Percentiles rank a stretch among this genome's conserved stretches.
Conservation (phyloP, 2,797 vertebrate species). For the Ptychadena robeensis region DNA sequence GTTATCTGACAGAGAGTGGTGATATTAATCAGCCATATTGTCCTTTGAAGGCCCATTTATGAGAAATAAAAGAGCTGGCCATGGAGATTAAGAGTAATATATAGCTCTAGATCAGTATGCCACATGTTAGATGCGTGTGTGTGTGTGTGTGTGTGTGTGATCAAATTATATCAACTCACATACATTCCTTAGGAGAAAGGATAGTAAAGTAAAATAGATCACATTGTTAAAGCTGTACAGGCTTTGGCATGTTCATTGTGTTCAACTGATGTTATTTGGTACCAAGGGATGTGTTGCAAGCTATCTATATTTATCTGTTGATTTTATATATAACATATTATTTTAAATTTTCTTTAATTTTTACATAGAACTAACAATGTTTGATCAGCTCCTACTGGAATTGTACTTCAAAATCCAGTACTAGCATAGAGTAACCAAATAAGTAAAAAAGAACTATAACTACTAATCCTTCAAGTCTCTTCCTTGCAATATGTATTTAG, state of each 20-base stretch:
- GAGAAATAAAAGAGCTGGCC: slow-evolving; percentile 5
- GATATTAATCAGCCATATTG: slow-evolving; percentile 51
- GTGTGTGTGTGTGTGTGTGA: too few relatives aligned
- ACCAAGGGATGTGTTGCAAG: background rate
- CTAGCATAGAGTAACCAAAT: background rate
- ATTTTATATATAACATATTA: background rate
- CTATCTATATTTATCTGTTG: background rate
- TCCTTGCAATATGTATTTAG: background rate
- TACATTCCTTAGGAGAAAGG: background rate
- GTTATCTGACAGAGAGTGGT: slow-evolving; percentile 28
- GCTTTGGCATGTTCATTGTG: background rate
- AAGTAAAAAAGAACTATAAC: background rate
- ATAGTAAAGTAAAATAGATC: background rate
- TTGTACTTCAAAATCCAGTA: background rate
- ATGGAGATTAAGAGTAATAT: slow-evolving; percentile 35
- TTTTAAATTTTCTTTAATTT: background rate
- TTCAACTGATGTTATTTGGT: background rate
- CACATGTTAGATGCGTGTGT: background rate
- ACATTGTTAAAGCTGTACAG: background rate
- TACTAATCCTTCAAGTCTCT: background rate
- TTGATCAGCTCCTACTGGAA: background rate
- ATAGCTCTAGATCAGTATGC: slow-evolving; percentile 14
- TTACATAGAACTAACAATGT: background rate
- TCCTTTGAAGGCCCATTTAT: slow-evolving; percentile 21
- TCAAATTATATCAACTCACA: background rate